These are phyloP conservation scores for Aphelenchoides avenae DNA, from an alignment of 1,140 invertebrate species.

Conservation along the genomic window DNA sequence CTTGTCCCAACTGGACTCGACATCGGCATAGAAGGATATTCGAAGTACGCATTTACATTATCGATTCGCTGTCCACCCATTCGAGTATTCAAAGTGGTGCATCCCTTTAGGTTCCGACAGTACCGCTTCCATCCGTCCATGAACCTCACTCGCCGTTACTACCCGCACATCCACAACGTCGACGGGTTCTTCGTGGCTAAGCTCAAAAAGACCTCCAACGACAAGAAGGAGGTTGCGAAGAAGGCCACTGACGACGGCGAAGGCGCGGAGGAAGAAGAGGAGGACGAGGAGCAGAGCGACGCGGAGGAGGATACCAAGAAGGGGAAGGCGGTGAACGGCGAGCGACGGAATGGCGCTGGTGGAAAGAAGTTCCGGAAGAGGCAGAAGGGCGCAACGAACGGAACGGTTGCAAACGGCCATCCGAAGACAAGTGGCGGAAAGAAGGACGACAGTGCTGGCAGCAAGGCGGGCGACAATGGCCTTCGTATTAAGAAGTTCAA, in stretches of 20 bases:
- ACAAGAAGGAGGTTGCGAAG: too few species aligned
- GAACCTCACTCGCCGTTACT: constrained; percentile 82
- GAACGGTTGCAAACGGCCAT: too few species aligned
- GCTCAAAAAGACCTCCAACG: constrained; percentile 64
- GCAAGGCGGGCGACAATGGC: too few species aligned
- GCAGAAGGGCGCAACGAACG: too few species aligned
- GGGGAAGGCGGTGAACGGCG: too few species aligned
- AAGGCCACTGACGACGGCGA: constrained; percentile 24
- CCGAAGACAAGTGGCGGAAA: too few species aligned
- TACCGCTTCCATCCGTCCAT: constrained; percentile 80
- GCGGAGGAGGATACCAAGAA: too few species aligned
- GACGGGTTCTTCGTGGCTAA: constrained; percentile 99
- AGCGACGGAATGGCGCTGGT: too few species aligned
- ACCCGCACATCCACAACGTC: constrained; percentile 97
- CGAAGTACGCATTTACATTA: constrained; percentile 66
- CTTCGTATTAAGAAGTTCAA: too few species aligned
- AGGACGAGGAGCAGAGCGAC: constrained; percentile 13
- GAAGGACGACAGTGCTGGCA: too few species aligned
- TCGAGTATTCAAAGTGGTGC: constrained; percentile 2
- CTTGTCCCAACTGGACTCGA: constrained; percentile 85
- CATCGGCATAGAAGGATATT: constrained; percentile 91
- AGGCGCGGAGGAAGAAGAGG: constrained; percentile 5
- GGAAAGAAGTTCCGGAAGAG: too few species aligned
- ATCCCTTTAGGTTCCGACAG: constrained; percentile 65
- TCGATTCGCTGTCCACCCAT: neutral